Conservation (phyloP, 1,140 invertebrate genomes). For the Eriocheir sinensis region DNA sequence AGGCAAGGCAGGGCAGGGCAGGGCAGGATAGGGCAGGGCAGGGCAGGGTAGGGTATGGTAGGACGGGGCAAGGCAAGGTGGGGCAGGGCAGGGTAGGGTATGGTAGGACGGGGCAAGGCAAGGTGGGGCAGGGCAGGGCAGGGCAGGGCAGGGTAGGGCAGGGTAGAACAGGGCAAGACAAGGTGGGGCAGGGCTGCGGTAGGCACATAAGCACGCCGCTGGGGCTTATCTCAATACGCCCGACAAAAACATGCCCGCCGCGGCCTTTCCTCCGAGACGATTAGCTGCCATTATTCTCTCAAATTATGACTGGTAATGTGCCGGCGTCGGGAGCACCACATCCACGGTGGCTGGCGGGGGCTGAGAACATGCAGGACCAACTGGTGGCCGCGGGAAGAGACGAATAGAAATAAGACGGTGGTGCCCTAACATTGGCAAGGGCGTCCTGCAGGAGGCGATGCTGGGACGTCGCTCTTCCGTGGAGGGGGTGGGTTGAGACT, state of each 20-base stretch:
- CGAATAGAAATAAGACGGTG: too few species aligned
- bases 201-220: slow-evolving; percentile 36
- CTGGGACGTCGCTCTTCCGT: too few species aligned
- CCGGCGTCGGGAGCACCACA: neutral
- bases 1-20: neutral
- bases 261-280: neutral
- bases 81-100: neutral
- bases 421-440: neutral
- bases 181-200: neutral
- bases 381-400: too few species aligned
- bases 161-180: neutral
- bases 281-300: neutral
- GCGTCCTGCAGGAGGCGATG: too few species aligned
- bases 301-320: slow-evolving; percentile 45
- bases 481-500: neutral
- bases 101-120: too few species aligned
- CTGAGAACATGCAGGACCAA: neutral
- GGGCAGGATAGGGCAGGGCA: neutral
- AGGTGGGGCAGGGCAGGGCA: neutral
- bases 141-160: neutral
- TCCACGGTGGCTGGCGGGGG: neutral
- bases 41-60: neutral
- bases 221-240: slow-evolving; percentile 61
- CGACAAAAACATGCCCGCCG: slow-evolving; percentile 35
- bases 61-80: neutral